Evolutionary conservation across 2,113 vertebrate genomes (phyloP).

Genomic region (Chlamydotis undulata): DNA sequence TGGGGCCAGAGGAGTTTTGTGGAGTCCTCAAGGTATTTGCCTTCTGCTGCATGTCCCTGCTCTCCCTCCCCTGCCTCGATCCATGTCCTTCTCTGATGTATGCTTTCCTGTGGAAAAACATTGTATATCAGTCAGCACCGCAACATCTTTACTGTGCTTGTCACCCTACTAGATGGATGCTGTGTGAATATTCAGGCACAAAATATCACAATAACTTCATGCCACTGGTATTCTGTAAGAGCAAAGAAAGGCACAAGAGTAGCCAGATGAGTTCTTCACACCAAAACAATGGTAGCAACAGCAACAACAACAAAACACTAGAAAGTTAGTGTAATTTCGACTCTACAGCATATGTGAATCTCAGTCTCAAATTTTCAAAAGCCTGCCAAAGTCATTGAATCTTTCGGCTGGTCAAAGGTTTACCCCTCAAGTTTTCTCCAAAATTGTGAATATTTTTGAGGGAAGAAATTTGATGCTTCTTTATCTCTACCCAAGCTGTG

Average conservation of each 20-base stretch:
- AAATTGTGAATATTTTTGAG: background rate
- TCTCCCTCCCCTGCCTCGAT: background rate
- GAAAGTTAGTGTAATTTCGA: background rate
- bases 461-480: background rate
- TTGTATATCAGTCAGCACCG: background rate
- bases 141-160: background rate
- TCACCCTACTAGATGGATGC: background rate
- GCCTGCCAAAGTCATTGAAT: background rate
- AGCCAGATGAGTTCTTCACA: background rate
- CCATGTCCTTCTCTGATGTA: background rate
- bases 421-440: background rate
- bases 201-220: background rate
- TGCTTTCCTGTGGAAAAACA: background rate
- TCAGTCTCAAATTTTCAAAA: background rate
- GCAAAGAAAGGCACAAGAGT: background rate
- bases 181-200: background rate
- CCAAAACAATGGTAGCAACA: background rate
- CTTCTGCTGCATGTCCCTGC: accelerated
- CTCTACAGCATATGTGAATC: background rate
- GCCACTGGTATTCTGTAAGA: background rate
- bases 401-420: background rate
- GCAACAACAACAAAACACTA: background rate
- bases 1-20: background rate
- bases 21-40: background rate
- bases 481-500: background rate